Evolutionary conservation across 2,113 vertebrate species (phyloP).

Genomic region (Salvelinus fontinalis): DNA sequence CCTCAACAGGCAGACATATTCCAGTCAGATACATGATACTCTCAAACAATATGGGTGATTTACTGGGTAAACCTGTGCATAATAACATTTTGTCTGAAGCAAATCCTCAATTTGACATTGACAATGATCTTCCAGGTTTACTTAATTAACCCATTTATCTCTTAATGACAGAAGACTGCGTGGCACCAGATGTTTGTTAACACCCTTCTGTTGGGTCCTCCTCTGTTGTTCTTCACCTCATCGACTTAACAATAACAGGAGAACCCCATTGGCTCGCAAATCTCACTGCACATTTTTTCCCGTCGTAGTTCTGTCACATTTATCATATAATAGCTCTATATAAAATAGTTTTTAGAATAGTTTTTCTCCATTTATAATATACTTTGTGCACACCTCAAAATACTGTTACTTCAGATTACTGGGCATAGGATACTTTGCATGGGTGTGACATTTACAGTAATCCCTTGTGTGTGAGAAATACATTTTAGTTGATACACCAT

Average conservation of each 20-base stretch:
- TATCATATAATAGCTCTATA: conserved; percentile 5
- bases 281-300: background rate
- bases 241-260: conserved; percentile 49
- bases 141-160: conserved; percentile 75
- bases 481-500: conserved; percentile 32
- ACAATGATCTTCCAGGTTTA: conserved; percentile 65
- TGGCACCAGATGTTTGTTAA: conserved; percentile 74
- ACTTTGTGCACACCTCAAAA: background rate
- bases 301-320: background rate
- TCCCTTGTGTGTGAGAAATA: conserved; percentile 18
- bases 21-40: background rate
- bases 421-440: too few relatives aligned
- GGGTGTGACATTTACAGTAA: conserved; percentile 15
- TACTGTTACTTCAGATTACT: too few relatives aligned
- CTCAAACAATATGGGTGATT: background rate
- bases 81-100: conserved; percentile 48
- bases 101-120: conserved; percentile 66
- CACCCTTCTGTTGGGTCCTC: conserved; percentile 59
- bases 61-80: conserved; percentile 45
- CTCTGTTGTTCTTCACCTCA: conserved; percentile 57
- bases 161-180: conserved; percentile 62
- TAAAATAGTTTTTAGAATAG: conserved; percentile 5
- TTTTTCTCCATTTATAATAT: background rate
- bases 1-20: background rate
- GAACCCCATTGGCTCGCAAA: conserved; percentile 30